These are phyloP conservation scores for Cryptotis parvus DNA, from an alignment of 2,113 vertebrate species.

Conservation along the genomic window DNA sequence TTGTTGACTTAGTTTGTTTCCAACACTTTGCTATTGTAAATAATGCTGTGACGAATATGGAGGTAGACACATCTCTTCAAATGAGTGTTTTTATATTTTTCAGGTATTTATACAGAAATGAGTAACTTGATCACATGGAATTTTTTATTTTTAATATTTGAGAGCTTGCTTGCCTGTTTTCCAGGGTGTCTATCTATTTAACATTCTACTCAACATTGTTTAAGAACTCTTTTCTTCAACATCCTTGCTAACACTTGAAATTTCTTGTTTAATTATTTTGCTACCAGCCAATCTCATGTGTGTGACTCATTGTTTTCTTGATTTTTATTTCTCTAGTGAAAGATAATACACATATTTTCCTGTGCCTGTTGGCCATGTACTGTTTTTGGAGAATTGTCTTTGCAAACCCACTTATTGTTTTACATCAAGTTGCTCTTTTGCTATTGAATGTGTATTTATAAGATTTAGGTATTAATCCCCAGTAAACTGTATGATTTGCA, in stretches of 20 bases:
- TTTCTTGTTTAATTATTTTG: neutral
- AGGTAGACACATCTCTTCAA: neutral
- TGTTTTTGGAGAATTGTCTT: too few species aligned
- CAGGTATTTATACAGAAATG: neutral
- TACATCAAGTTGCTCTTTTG: too few species aligned
- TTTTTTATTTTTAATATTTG: neutral
- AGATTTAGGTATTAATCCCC: too few species aligned
- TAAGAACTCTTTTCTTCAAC: neutral
- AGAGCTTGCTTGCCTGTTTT: too few species aligned
- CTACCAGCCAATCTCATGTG: neutral
- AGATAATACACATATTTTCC: neutral
- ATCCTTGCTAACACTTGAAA: neutral
- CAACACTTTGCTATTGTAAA: neutral
- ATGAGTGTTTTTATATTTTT: neutral
- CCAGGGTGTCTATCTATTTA: neutral
- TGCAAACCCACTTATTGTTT: too few species aligned
- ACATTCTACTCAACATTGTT: neutral
- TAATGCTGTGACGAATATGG: too few species aligned
- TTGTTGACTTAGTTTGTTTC: neutral
- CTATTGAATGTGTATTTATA: too few species aligned
- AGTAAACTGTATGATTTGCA: too few species aligned
- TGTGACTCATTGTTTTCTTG: neutral
- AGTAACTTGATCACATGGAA: neutral
- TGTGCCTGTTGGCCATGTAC: too few species aligned
- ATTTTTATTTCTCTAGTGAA: neutral